Evolutionary conservation across 2,888 invertebrate genomes (phyloP).

Genomic region (Lithosia quadra): DNA sequence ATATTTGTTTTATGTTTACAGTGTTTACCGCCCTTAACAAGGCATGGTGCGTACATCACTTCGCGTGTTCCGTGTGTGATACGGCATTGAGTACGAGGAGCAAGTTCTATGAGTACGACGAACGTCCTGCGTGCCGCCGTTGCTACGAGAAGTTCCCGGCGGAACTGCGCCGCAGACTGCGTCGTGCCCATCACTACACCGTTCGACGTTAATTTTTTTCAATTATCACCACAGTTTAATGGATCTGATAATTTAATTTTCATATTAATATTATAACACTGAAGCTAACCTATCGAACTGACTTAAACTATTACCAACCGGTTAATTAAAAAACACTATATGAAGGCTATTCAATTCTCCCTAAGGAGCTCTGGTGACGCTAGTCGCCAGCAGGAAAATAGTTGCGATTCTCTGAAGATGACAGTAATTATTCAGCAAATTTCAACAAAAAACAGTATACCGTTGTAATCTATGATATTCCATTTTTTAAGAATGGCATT

Average conservation of each 20-base stretch:
- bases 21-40: slow-evolving; percentile 99
- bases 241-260: not conserved
- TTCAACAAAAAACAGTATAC: not conserved
- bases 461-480: no score
- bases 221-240: not conserved
- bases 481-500: no score
- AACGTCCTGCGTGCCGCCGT: slow-evolving; percentile 99
- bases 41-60: slow-evolving; percentile 99
- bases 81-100: slow-evolving; percentile 98
- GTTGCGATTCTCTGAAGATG: not conserved
- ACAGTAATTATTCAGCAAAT: not conserved
- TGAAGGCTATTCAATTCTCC: not conserved
- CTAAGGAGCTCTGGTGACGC: not conserved
- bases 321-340: not conserved
- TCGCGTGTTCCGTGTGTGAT: slow-evolving; percentile 99
- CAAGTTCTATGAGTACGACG: slow-evolving; percentile 99
- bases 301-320: no score
- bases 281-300: not conserved
- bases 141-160: slow-evolving; percentile 99
- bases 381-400: not conserved
- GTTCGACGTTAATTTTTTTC: slow-evolving; percentile 75
- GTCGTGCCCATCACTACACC: slow-evolving; percentile 94
- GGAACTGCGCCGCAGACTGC: slow-evolving; percentile 96
- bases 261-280: not conserved
- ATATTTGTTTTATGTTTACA: slow-evolving; percentile 69